phyloP scores from a whole-genome alignment of 2,888 invertebrate genomes.

The Emmelina monodactyla region DNA sequence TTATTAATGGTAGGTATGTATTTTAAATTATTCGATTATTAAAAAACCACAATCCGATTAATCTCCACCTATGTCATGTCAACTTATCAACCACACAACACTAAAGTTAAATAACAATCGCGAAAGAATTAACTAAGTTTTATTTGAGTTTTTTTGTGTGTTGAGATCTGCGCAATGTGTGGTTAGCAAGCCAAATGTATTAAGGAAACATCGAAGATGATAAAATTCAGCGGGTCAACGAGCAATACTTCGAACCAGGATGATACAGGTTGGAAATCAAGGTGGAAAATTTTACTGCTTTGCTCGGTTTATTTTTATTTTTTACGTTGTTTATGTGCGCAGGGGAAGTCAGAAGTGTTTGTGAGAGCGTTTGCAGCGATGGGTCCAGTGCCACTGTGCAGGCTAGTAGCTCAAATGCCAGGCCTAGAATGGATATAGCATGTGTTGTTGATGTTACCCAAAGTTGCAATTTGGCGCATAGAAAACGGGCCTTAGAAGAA shows the following conservation, averaged over 20 bases:
- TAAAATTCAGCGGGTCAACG: slow-evolving; percentile 53
- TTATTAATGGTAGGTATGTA: no score
- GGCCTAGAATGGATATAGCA: slow-evolving; percentile 86
- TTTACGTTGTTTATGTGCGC: slow-evolving; percentile 9
- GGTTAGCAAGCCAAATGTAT: slow-evolving; percentile 47
- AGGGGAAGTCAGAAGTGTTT: slow-evolving; percentile 61
- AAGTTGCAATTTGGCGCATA: slow-evolving; percentile 74
- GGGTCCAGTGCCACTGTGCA: slow-evolving; percentile 60
- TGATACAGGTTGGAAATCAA: slow-evolving; percentile 40
- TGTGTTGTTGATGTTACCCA: slow-evolving; percentile 85
- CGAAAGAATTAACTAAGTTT: background rate
- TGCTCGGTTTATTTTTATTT: slow-evolving; percentile 3
- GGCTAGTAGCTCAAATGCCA: slow-evolving; percentile 38
- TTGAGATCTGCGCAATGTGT: no score
- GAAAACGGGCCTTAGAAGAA: slow-evolving; percentile 85
- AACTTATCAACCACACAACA: slow-evolving; percentile 25
- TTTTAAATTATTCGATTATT: no score
- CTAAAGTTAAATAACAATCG: slow-evolving; percentile 50
- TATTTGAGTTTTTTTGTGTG: background rate
- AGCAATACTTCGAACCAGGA: slow-evolving; percentile 45
- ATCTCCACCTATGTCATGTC: no score
- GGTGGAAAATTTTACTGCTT: slow-evolving; percentile 1
- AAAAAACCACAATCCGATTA: no score
- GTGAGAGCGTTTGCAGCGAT: slow-evolving; percentile 62
- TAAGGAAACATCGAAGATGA: slow-evolving; percentile 49